Percentiles rank a stretch among this genome's conserved stretches.
These are phyloP conservation scores for Punctoribates punctum DNA, from an alignment of 2,888 invertebrate species.

Conservation along the genomic window DNA sequence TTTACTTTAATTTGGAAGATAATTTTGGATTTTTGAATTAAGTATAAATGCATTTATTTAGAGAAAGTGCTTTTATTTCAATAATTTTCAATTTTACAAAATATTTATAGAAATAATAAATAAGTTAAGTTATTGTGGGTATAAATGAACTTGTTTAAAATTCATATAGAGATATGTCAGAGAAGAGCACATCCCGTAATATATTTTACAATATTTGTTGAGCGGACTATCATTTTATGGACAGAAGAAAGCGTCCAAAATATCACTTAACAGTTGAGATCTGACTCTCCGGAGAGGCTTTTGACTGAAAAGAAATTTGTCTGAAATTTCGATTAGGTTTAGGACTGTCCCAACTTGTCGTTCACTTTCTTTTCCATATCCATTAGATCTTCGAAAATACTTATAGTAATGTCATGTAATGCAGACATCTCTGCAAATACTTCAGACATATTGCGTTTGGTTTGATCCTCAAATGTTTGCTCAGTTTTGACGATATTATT, in stretches of 20 bases:
- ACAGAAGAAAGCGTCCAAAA: neutral
- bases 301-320: neutral
- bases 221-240: neutral
- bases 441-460: constrained; percentile 41
- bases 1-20: too few relatives aligned
- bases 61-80: neutral
- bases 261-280: neutral
- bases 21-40: too few relatives aligned
- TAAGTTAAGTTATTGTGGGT: neutral
- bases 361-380: constrained; percentile 30
- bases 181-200: too few relatives aligned
- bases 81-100: neutral
- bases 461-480: constrained; percentile 40
- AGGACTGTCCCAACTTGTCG: constrained; percentile 38
- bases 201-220: too few relatives aligned
- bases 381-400: constrained; percentile 39
- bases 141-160: neutral
- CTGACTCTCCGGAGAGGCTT: neutral
- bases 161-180: too few relatives aligned
- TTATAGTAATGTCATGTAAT: constrained; percentile 42
- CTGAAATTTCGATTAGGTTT: neutral
- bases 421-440: constrained; percentile 41
- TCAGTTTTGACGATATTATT: neutral
- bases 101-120: too few relatives aligned
- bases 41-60: neutral